Conservation (phyloP, 2,888 invertebrate genomes). For the Cerceris rybyensis region DNA sequence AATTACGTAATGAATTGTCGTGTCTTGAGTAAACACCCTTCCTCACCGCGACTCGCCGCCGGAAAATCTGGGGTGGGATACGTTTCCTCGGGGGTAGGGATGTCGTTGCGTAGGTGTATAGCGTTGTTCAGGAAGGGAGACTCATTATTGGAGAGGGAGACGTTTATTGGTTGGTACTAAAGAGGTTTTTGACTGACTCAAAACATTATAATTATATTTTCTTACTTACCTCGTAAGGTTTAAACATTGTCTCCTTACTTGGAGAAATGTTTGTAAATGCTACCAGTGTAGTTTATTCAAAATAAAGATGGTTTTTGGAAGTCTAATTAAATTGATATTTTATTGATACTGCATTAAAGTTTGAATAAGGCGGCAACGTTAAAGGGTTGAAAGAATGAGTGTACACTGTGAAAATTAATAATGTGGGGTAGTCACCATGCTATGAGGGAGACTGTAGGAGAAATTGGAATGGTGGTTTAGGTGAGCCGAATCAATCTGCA, state of each 20-base stretch:
- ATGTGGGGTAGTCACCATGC: background rate
- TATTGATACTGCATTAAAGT: too few species aligned
- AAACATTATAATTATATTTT: too few species aligned
- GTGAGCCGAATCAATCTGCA: slow-evolving; percentile 69
- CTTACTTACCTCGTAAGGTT: too few species aligned
- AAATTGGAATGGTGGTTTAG: slow-evolving; percentile 44
- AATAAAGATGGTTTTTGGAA: too few species aligned
- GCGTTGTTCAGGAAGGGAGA: slow-evolving; percentile 32
- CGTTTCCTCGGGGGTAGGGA: slow-evolving; percentile 21
- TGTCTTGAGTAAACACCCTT: slow-evolving; percentile 81
- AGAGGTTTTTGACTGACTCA: background rate
- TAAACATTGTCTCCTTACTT: too few species aligned
- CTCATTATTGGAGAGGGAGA: background rate
- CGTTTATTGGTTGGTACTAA: background rate
- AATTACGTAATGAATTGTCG: slow-evolving; percentile 82
- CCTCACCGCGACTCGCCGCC: slow-evolving; percentile 75
- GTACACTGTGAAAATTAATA: too few species aligned
- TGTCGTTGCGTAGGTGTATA: slow-evolving; percentile 23
- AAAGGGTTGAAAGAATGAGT: too few species aligned
- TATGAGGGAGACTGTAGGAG: slow-evolving; percentile 11
- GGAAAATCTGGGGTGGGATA: slow-evolving; percentile 62
- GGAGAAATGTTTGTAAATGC: too few species aligned
- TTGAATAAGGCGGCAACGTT: too few species aligned
- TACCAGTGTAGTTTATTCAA: too few species aligned
- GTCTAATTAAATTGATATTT: too few species aligned